Conservation (phyloP, 1,140 invertebrate genomes). For the Littorina saxatilis region DNA sequence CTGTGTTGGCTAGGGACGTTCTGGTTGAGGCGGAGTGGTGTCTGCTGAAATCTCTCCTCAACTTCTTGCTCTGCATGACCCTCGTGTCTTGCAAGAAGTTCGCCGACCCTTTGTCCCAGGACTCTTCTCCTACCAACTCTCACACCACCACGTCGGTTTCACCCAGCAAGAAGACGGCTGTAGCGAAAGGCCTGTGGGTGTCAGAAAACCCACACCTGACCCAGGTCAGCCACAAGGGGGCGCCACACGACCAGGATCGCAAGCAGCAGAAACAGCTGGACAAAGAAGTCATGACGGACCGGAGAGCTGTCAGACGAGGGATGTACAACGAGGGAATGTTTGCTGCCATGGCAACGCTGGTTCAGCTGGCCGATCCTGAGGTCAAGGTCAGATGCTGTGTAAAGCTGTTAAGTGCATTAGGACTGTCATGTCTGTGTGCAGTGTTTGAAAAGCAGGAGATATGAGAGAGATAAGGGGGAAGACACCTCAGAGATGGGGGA, state of each 20-base stretch:
- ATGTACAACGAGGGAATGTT: slow-evolving; percentile 9
- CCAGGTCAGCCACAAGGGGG: too few species aligned
- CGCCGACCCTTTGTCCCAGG: not conserved
- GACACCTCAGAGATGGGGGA: too few species aligned
- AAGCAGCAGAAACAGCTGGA: slow-evolving; percentile 8
- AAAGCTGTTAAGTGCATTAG: too few species aligned
- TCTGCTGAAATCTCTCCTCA: not conserved
- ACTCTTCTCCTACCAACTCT: not conserved
- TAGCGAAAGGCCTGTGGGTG: not conserved
- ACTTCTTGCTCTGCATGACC: not conserved
- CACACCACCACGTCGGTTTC: not conserved
- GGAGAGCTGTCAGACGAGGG: not conserved
- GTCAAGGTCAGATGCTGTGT: not conserved
- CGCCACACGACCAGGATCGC: not conserved
- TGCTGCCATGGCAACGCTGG: not conserved
- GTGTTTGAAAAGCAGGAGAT: too few species aligned
- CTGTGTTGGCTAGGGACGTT: not conserved
- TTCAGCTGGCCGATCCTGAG: slow-evolving; percentile 4
- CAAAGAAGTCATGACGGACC: not conserved
- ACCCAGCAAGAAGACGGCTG: not conserved
- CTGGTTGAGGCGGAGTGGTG: not conserved
- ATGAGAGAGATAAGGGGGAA: too few species aligned
- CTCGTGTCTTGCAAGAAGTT: not conserved
- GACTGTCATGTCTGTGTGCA: too few species aligned
- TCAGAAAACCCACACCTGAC: not conserved